Base-by-base conservation (phyloP, 2,888 invertebrate species). In the Lithophane semibrunnea region DNA sequence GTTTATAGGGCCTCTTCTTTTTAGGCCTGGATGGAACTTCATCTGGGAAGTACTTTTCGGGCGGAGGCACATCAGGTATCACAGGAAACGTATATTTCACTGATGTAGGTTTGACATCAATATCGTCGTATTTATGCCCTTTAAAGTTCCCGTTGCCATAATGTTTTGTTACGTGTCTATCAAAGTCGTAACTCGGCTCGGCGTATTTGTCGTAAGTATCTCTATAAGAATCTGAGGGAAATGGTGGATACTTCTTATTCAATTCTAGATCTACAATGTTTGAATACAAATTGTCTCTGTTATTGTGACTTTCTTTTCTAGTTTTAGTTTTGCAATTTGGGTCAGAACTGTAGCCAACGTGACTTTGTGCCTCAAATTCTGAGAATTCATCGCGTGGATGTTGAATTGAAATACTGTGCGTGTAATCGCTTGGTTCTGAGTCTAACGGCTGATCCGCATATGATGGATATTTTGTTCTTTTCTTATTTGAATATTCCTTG, bases 291-390 rank as follows among this genome's bases (percentile, higher is more conserved):
- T 91, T 91, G 49, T 90, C 91, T 86, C 83, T 87, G 68, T 88
- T 87, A 68, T 90, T 89, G 70, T 91, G 82, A 70, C 88, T 91
- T 90, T 93, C 94, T 84, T 93, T 94, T 89, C 93, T 94, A 75
- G 93, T 92, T 91, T 95, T 96, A 16, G 92, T 94, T 92, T 95
- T 95, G 85, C 95, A 95, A 90, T 95, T 93, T 52, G 95, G 94
- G 83, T 96, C 95, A 79, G 91, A 92, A 85, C 90, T 92, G 79
- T 94, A 93, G 49, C 95, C 95, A 72, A 94, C 90, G 88, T 95
- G 95, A 88, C 94, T 94, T 80, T 94, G 92, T 21, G 95, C 91
- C 64, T 93, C 93, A 56, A 90, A 90, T 74, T 92, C 92, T 52
- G 89, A 90, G 64, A 86, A 83, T 69, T 94, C 94, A 79, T 95